Base-by-base conservation (phyloP, 2,888 invertebrate genomes). In the Alsophila aescularia region DNA sequence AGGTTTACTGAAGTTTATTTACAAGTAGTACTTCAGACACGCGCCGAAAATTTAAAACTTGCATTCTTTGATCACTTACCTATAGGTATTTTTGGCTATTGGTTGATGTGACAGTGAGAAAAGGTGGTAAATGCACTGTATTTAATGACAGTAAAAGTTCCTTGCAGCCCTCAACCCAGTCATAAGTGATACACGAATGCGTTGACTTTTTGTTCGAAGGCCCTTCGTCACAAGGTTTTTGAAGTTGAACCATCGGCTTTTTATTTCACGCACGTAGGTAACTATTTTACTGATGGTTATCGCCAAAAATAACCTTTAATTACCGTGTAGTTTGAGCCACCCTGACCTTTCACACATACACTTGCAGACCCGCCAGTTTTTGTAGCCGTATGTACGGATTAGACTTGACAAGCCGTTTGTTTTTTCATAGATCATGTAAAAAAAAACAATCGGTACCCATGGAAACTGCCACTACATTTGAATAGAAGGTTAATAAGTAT, bases 241-340 rank as follows among this genome's bases (percentile, higher is more conserved):
- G 67, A 75, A 73, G 81, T 80, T 75, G 73, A 73, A 77, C 78
- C 85, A 87, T 81, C 83, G 79, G 71, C 77, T 86, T 89, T 89
- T 90, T 87, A 84, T 83, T 85, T 84, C 81, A 79, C 72, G 69
- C 82, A 83, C 78, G 88, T 84, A 85, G 81, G 87, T 87, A 85
- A 88, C 89, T 84, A 88, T 87, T 89, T 87, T 83, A 85, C 86
- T 83, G 90, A 90, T 90, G 87, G 86, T 85, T 90, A 90, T 90
- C 90, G 83, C 83, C 87, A 88, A 89, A 90, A 90, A 90, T 90
- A 90, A 90, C 90, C 90, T 91, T 90, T 91, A 91, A 91, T 91
- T 91, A 90, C 89, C 79, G 84, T 85, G 85, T 86, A 83, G 87
- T 88, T 85, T 85, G 83, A 79, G 83, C 83, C 78, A 75, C 90